Base-by-base conservation (phyloP, 2,888 invertebrate genomes). In the Anoplius nigerrimus region DNA sequence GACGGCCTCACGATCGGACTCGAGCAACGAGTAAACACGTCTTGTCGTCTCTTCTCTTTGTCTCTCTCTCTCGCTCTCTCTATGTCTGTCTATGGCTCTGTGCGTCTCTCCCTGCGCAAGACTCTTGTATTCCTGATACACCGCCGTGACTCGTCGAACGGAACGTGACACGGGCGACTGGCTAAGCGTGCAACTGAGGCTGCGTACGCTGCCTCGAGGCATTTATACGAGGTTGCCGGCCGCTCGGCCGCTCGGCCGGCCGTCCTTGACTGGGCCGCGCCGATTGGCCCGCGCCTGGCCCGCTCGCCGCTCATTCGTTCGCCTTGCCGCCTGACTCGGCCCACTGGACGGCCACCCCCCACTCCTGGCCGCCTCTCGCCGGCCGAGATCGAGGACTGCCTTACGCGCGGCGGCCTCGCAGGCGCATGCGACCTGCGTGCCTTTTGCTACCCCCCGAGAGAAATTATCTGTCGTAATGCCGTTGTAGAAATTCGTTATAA, bases 401-500 rank as follows among this genome's bases (percentile, higher is more conserved):
- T n/a, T n/a, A n/a, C n/a, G n/a, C n/a, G n/a, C n/a, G n/a, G 5
- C 15, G 3, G 22, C 46, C 46, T 62, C 51, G 62, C 66, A 64
- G 42, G 43, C 59, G 22, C 55, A 52, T 24, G 51, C 5, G 34
- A 52, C n/a, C 16, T 71, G 67, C 69, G 66, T 56, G 71, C 69
- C 71, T 51, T 63, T n/a, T n/a, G n/a, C n/a, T n/a, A n/a, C 34
- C 11, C 34, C 57, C 61, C 66, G 18, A 45, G 27, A 69, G 70
- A 75, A 81, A 84, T 86, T 81, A 85, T 82, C 77, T 76, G 79
- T 81, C 80, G 83, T 86, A 78, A 86, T 85, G 81, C 70, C 74
- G 71, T 59, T 68, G 66, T 71, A 75, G 79, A 79, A 81, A 83
- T 81, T 80, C 71, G 67, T 62, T 58, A 55, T 54, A 62, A 70